A percentile compares a stretch with the other conserved stretches of the same genome.
Conservation (phyloP, 92 coral and sea anemone species). For the Phenganax stokvisi region DNA sequence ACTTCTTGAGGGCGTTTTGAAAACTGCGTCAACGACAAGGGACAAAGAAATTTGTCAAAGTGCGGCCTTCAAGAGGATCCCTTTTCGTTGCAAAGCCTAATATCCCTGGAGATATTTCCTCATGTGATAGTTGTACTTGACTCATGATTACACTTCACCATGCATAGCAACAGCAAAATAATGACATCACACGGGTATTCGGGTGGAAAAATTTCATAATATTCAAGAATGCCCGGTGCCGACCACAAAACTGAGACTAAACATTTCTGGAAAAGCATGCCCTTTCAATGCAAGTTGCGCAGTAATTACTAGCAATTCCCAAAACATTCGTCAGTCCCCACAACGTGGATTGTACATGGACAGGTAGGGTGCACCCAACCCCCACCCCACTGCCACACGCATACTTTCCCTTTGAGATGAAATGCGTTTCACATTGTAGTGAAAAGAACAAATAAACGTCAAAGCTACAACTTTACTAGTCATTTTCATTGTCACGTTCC, state of each 20-base stretch:
- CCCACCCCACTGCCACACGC: background rate
- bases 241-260: background rate
- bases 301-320: background rate
- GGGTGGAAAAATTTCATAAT: background rate
- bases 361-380: background rate
- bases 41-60: background rate
- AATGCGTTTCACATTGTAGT: no score
- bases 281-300: background rate
- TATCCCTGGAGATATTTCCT: background rate
- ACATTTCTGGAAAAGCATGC: background rate
- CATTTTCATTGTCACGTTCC: no score
- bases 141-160: background rate
- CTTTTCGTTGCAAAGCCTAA: background rate
- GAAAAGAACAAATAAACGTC: no score
- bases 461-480: no score
- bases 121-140: background rate
- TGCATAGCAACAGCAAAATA: slow-evolving; percentile 7
- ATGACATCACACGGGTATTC: background rate
- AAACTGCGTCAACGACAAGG: background rate
- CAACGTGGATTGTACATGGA: background rate
- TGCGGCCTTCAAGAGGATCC: background rate
- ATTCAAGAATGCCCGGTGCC: background rate
- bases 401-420: no score
- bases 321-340: background rate
- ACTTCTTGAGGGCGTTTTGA: slow-evolving; percentile 12